Percentiles rank a stretch among this genome's conserved stretches.
phyloP scores from a whole-genome alignment of 2,888 invertebrate species.

The Myopa testacea region DNA sequence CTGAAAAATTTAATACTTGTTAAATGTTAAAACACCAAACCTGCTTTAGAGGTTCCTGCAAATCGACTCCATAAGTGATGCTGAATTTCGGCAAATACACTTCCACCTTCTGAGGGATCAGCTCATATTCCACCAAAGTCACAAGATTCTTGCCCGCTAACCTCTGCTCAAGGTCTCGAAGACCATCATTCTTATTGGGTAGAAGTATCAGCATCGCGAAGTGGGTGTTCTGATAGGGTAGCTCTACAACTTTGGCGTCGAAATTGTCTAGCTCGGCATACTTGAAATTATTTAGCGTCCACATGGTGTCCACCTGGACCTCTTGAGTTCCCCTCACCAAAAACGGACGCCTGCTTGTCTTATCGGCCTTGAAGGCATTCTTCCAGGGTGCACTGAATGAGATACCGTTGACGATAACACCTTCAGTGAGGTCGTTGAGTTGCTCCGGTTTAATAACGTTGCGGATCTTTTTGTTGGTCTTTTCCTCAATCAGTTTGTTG shows the following conservation, averaged over 20 bases:
- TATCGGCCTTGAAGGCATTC: slow-evolving; percentile 58
- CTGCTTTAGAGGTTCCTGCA: slow-evolving; percentile 73
- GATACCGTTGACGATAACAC: slow-evolving; percentile 61
- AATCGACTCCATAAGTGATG: slow-evolving; percentile 77
- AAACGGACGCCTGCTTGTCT: slow-evolving; percentile 58
- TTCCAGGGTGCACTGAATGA: slow-evolving; percentile 59
- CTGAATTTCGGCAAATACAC: slow-evolving; percentile 86
- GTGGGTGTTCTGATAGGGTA: slow-evolving; percentile 78
- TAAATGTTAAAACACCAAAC: slow-evolving; percentile 67
- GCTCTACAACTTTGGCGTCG: slow-evolving; percentile 74
- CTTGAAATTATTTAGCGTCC: slow-evolving; percentile 60
- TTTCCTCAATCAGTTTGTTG: slow-evolving; percentile 82
- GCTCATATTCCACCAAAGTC: slow-evolving; percentile 68
- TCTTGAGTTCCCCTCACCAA: slow-evolving; percentile 54
- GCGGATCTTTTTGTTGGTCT: slow-evolving; percentile 85
- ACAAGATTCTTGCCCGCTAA: slow-evolving; percentile 72
- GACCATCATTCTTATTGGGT: slow-evolving; percentile 77
- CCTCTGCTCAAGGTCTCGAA: slow-evolving; percentile 74
- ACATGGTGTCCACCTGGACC: slow-evolving; percentile 62
- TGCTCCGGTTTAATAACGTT: slow-evolving; percentile 75
- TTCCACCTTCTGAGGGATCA: slow-evolving; percentile 73
- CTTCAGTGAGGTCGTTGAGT: slow-evolving; percentile 61
- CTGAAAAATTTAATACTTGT: too few relatives aligned
- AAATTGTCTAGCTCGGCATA: slow-evolving; percentile 69
- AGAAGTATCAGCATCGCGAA: slow-evolving; percentile 81